phyloP scores from a whole-genome alignment of 2,113 vertebrate genomes.

The Amphiprion percula region DNA sequence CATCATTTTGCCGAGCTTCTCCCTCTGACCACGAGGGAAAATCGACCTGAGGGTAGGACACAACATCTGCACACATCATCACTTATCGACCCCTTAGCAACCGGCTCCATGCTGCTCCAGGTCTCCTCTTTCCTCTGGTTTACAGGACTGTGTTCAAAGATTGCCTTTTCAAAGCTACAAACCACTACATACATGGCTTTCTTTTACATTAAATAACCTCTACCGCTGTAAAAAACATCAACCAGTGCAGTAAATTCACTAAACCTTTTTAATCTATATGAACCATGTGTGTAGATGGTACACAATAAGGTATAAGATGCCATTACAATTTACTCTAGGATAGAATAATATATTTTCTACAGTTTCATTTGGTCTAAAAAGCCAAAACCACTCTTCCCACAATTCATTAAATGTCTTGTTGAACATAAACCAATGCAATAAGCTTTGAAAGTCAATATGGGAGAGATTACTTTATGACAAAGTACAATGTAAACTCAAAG shows the following conservation, averaged over 20 bases:
- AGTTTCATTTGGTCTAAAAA: constrained; percentile 62
- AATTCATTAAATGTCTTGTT: constrained; percentile 73
- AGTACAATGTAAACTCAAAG: constrained; percentile 58
- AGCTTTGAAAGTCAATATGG: constrained; percentile 64
- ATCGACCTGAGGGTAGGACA: constrained; percentile 50
- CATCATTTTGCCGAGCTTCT: constrained; percentile 15
- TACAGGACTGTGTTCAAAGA: constrained; percentile 47
- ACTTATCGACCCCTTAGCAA: constrained; percentile 53
- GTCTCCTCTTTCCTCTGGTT: constrained; percentile 7
- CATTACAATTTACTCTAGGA: constrained; percentile 47
- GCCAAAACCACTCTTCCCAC: constrained; percentile 48
- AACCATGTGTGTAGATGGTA: constrained; percentile 34
- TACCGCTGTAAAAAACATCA: constrained; percentile 59
- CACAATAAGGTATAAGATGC: constrained; percentile 49
- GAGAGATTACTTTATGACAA: constrained; percentile 65
- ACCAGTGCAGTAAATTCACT: constrained; percentile 44
- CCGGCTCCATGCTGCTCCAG: background rate
- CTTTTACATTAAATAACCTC: constrained; percentile 47
- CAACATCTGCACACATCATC: constrained; percentile 74
- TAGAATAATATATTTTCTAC: constrained; percentile 53
- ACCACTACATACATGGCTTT: constrained; percentile 47
- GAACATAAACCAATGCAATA: constrained; percentile 56
- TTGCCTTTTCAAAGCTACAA: constrained; percentile 23
- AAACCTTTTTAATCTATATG: constrained; percentile 35
- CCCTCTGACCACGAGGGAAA: constrained; percentile 28